These are phyloP conservation scores for Stichopus chloronotus DNA, from an alignment of 35 echinoderm and acorn worm species.

Conservation along the genomic window DNA sequence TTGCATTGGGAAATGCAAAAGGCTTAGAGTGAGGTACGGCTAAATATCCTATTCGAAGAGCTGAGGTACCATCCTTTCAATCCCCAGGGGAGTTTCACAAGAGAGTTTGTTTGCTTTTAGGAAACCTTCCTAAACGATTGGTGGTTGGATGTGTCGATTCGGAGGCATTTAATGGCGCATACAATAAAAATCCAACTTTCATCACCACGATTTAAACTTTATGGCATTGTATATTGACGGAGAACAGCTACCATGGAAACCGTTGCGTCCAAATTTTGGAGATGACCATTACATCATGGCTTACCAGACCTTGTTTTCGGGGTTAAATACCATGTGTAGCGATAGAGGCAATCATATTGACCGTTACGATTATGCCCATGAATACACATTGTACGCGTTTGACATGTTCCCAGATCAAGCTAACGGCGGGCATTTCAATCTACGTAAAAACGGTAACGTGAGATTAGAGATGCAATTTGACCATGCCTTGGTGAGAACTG, in stretches of 20 bases:
- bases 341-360: constrained; percentile 31
- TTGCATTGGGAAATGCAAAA: constrained; percentile 51
- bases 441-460: constrained; percentile 66
- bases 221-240: constrained; percentile 64
- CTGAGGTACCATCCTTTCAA: neutral
- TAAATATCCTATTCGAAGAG: constrained; percentile 42
- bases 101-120: neutral
- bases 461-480: constrained; percentile 45
- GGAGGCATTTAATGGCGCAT: neutral
- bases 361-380: constrained; percentile 44
- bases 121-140: constrained; percentile 64
- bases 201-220: constrained; percentile 11
- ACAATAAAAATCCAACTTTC: neutral
- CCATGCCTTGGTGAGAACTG: neutral
- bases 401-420: constrained; percentile 71
- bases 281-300: constrained; percentile 21
- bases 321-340: constrained; percentile 28
- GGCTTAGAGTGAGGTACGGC: constrained; percentile 51
- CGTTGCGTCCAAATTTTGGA: neutral
- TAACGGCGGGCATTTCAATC: constrained; percentile 70
- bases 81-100: neutral
- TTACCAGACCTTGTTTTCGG: constrained; percentile 14
- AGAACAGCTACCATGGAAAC: constrained; percentile 66
- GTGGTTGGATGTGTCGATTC: constrained; percentile 63
- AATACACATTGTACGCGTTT: constrained; percentile 68